Percentiles rank a stretch among this genome's conserved stretches.
These are phyloP conservation scores for Amblyjoppa proteus DNA, from an alignment of 2,888 invertebrate species.

Conservation along the genomic window DNA sequence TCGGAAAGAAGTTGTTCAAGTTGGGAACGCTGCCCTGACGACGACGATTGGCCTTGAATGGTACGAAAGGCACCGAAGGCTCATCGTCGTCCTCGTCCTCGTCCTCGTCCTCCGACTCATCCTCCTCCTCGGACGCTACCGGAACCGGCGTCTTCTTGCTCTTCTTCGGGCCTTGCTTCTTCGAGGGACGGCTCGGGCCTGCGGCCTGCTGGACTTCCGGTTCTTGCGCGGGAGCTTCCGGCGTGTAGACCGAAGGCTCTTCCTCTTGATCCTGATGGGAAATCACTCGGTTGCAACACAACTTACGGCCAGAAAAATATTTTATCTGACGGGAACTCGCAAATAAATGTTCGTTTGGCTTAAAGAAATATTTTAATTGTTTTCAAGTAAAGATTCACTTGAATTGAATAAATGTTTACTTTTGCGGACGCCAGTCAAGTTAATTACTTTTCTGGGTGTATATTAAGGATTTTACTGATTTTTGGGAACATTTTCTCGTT, in stretches of 20 bases:
- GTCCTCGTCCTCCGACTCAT: conserved; percentile 85
- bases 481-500: neutral
- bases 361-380: too few relatives aligned
- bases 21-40: conserved; percentile 82
- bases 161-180: conserved; percentile 72
- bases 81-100: conserved; percentile 82
- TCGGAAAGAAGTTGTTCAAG: conserved; percentile 89
- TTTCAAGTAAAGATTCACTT: too few relatives aligned
- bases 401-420: too few relatives aligned
- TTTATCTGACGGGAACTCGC: too few relatives aligned
- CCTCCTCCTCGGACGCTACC: conserved; percentile 78
- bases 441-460: too few relatives aligned
- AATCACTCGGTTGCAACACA: neutral
- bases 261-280: conserved; percentile 29
- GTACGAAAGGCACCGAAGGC: conserved; percentile 72
- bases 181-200: conserved; percentile 48
- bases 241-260: conserved; percentile 68
- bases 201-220: conserved; percentile 48
- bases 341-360: too few relatives aligned
- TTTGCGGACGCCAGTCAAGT: too few relatives aligned
- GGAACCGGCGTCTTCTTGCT: conserved; percentile 74
- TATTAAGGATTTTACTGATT: neutral
- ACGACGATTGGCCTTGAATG: conserved; percentile 76
- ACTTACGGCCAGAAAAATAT: too few relatives aligned
- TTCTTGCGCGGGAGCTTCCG: conserved; percentile 84